Evolutionary conservation across 2,113 vertebrate genomes (phyloP), one percentile per base, ranked within the genome.

Genomic region (Brachypteracias leptosomus): DNA sequence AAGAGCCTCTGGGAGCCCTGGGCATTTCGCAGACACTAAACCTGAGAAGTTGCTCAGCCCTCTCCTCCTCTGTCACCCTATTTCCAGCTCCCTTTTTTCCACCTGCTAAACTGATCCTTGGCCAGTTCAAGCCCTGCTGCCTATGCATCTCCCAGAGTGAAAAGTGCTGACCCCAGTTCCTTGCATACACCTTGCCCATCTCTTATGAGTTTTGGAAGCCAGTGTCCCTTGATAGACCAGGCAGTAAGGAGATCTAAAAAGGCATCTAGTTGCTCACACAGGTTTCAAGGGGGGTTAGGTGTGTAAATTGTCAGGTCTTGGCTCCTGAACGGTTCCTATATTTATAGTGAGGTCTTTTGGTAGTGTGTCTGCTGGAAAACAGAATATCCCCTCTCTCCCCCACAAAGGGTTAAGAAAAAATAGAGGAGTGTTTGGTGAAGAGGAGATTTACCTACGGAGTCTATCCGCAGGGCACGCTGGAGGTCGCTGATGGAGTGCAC

Each of bases 401-500:
- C 3, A 3, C 3, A 38, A 55, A 28, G 58, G 62, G 57, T 82
- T 46, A 44, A 62, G 62, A 36, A 82, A 66, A 88, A 58, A 73
- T 59, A 91, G 65, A 85, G 74, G 51, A 72, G 49, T 86, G 83
- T 93, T 47, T 72, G 89, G 49, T 9, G 14, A 88, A 92, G 94
- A 96, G 79, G 91, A 97, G 93, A 98, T 99, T 99, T 99, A 99
- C 99, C 99, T 99, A 98, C 98, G 98, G 98, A 98, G 96, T 98
- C 98, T 96, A 98, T 97, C 52, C 92, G 98, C 96, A 99, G 98
- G 96, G 99, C 98, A 33, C 97, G 98, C 97, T 98, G 98, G 93
- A 99, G 98, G 96, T 99, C 99, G 17, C 98, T 98, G 72, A 99
- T 98, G 85, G 99, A 99, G 79, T 98, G 98, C 97, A 99, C 98